Evolutionary conservation across 2,113 vertebrate genomes (phyloP), one percentile per base, ranked within the genome.

Genomic region (Salminus brasiliensis): DNA sequence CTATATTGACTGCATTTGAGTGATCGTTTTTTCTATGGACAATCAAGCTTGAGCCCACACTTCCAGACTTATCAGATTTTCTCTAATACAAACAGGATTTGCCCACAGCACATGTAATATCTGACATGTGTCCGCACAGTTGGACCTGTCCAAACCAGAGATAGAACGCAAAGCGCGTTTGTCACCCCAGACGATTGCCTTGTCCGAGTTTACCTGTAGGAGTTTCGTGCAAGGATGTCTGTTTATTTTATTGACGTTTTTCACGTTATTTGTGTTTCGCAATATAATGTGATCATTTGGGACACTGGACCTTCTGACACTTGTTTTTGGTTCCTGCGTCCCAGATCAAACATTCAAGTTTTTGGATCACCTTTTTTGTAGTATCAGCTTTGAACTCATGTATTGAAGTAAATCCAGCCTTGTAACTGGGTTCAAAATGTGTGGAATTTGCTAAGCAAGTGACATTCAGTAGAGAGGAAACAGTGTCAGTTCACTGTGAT

Each of bases 1-100:
- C 32, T n/a, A 59, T 72, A 72, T 47, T n/a, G n/a, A 59, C 67
- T 71, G 67, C 75, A 9, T 83, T 83, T 83, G 10, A 63, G 53
- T 70, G 76, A 53, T 18, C 4, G 21, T 49, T 25, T 75, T 74
- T 65, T 71, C 25, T 45, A 70, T 45, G 21, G 27, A 57, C 60
- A 71, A 76, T 66, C 72, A 59, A 72, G 13, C 23, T 32, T 74
- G 27, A 76, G 65, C 16, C 29, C n/a, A 66, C 27, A 25, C 55
- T 43, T 74, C 49, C 43, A 53, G 39, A 39, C 8, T 29, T 30
- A 29, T 18, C 18, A 53, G 41, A 30, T 67, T 66, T 8, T 78
- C 39, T 23, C 62, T 32, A 30, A 47, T 29, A 57, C 36, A 66
- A n/a, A 59, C n/a, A 36, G 16, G 72, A 73, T 30, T 55, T 36